Evolutionary conservation across 2,797 vertebrate genomes (phyloP), one percentile per base, ranked within the genome.

Genomic region (Rhinichthys osculus): DNA sequence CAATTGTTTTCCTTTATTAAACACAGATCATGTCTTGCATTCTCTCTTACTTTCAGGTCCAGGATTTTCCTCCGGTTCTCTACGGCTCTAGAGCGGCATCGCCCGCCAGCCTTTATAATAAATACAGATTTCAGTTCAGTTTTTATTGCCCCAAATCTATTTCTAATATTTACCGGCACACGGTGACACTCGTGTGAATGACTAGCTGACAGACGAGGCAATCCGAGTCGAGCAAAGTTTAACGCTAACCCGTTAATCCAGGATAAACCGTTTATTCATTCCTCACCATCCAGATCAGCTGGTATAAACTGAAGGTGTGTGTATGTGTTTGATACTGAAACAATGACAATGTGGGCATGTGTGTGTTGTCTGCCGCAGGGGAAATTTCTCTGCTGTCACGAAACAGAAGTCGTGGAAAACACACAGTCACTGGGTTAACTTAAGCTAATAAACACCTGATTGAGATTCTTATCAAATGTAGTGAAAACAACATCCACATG

Each of bases 11-110:
- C n/a, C 47, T 78, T 57, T 5, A 44, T 84, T 42, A 69, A 78
- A 78, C 33, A 67, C 47, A 70, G 44, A 69, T 70, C 21, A 70
- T 4, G 21, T 70, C 64, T 42, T 64, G 30, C 77, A 76, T 47
- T 84, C 50, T 47, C 74, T 81, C 88, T 90, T 90, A 91, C 91
- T 91, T 90, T 90, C 59, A 92, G 77, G 78, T 88, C 74, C 76
- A 83, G 86, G 57, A 89, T 84, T 84, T 80, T 89, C 83, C 77
- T 81, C 81, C 64, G 84, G 54, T 71, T 83, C 19, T 87, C 84
- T 80, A 82, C 81, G 54, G 81, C 85, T 71, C 70, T 89, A 81
- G 54, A 82, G 67, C 82, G 44, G 57, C 47, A 87, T 76, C 27
- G 27, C 33, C 72, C 13, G 38, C 42, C 62, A 33, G 78, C 89